These are phyloP conservation scores for Orientallactaga sibirica DNA, from an alignment of 2,797 vertebrate species.

Conservation along the genomic window DNA sequence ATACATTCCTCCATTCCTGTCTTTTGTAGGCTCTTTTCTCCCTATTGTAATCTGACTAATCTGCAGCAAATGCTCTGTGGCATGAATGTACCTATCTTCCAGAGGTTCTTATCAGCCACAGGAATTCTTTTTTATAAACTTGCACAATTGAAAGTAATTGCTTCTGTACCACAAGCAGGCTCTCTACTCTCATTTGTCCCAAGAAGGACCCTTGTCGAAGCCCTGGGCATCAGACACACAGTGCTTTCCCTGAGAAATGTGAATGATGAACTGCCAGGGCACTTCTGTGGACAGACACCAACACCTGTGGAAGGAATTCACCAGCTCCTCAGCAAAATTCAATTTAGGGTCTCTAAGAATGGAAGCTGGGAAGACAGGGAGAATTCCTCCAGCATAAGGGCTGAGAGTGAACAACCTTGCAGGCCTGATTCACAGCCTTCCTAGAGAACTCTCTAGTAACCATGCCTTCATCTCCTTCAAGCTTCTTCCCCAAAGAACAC, in stretches of 20 bases:
- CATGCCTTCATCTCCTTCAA: neutral
- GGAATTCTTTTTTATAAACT: constrained; percentile 54
- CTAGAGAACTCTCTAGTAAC: neutral
- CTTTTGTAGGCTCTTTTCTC: neutral
- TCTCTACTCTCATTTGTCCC: constrained; percentile 28
- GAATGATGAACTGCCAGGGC: constrained; percentile 40
- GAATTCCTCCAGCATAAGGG: neutral
- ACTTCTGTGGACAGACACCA: neutral
- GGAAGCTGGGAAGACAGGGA: neutral
- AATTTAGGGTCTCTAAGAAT: constrained; percentile 3
- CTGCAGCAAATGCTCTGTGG: neutral
- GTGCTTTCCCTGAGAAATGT: constrained; percentile 35
- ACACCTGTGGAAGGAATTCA: neutral
- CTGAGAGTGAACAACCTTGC: neutral
- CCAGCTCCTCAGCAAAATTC: neutral
- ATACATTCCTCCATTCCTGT: neutral
- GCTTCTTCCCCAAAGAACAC: neutral
- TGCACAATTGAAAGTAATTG: constrained; percentile 36
- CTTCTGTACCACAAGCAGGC: constrained; percentile 20
- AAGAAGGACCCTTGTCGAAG: constrained; percentile 45
- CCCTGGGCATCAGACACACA: constrained; percentile 34
- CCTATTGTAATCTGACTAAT: neutral
- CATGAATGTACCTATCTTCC: neutral
- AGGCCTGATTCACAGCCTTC: neutral
- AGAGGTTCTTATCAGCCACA: constrained; percentile 44